A percentile compares a stretch with the other conserved stretches of the same genome.
Conservation (phyloP, 2,797 vertebrate genomes). For the Dipus sagitta region DNA sequence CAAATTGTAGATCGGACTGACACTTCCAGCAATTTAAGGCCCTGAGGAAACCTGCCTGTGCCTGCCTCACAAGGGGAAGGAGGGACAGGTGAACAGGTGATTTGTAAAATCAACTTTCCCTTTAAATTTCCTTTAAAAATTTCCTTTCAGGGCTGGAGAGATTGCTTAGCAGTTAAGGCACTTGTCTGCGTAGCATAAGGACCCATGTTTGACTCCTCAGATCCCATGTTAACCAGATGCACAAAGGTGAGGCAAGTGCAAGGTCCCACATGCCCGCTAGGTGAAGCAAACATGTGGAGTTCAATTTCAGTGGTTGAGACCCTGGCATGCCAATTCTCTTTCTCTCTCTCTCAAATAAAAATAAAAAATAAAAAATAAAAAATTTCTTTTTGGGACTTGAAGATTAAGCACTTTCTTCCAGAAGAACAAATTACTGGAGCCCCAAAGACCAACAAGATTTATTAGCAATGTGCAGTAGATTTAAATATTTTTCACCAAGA, state of each 20-base stretch:
- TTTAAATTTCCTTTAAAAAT: constrained; percentile 37
- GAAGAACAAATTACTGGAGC: neutral
- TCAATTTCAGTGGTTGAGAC: too few relatives aligned
- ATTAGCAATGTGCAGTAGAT: neutral
- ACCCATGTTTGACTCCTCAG: too few relatives aligned
- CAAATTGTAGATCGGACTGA: neutral
- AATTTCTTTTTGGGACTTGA: neutral
- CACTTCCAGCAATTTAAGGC: constrained; percentile 43
- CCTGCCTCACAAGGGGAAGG: neutral
- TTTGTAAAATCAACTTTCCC: neutral
- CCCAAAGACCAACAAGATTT: constrained; percentile 1
- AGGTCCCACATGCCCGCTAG: too few relatives aligned
- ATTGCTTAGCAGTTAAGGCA: too few relatives aligned
- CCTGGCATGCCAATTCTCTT: too few relatives aligned
- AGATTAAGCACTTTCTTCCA: constrained; percentile 25
- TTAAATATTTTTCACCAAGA: constrained; percentile 13
- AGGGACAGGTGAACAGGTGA: neutral
- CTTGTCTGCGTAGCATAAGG: too few relatives aligned
- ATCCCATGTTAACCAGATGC: too few relatives aligned
- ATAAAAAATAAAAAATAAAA: too few relatives aligned
- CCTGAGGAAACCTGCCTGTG: neutral
- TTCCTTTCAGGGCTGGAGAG: neutral
- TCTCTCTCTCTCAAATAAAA: too few relatives aligned
- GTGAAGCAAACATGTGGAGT: too few relatives aligned
- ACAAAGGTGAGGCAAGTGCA: too few relatives aligned